Evolutionary conservation across 2,113 vertebrate genomes (phyloP).

Genomic region (Camelus dromedarius): DNA sequence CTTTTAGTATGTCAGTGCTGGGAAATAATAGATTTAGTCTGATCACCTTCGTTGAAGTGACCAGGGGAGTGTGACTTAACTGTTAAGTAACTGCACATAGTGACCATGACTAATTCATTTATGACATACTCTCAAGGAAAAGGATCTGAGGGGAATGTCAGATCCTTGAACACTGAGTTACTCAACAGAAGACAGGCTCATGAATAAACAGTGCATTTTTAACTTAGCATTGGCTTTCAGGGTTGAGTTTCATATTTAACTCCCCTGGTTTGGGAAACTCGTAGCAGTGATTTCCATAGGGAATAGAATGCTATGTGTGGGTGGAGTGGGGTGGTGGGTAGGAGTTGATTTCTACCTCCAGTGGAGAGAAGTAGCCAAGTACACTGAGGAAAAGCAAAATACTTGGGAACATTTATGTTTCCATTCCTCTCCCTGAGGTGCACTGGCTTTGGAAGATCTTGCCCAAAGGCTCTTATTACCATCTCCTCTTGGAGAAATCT

Average conservation of each 20-base stretch:
- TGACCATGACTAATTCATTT: neutral
- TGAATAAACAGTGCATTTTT: neutral
- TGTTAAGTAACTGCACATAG: neutral
- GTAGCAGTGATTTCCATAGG: neutral
- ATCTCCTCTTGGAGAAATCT: neutral
- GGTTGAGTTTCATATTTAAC: neutral
- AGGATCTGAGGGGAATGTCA: neutral
- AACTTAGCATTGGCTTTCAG: neutral
- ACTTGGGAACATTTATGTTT: neutral
- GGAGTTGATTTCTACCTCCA: neutral
- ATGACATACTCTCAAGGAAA: neutral
- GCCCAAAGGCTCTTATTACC: neutral
- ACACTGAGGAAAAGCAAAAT: neutral
- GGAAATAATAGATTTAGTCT: neutral
- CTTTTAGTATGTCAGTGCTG: neutral
- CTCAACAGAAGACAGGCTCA: neutral
- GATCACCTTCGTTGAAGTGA: neutral
- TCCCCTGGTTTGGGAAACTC: neutral
- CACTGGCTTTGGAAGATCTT: neutral
- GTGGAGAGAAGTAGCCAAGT: neutral
- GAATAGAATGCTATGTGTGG: neutral
- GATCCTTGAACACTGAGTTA: neutral
- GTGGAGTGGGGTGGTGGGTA: neutral
- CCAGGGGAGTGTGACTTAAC: neutral
- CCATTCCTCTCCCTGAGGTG: neutral